These are phyloP conservation scores for Nebria brevicollis DNA, from an alignment of 2,888 invertebrate genomes.

Conservation along the genomic window DNA sequence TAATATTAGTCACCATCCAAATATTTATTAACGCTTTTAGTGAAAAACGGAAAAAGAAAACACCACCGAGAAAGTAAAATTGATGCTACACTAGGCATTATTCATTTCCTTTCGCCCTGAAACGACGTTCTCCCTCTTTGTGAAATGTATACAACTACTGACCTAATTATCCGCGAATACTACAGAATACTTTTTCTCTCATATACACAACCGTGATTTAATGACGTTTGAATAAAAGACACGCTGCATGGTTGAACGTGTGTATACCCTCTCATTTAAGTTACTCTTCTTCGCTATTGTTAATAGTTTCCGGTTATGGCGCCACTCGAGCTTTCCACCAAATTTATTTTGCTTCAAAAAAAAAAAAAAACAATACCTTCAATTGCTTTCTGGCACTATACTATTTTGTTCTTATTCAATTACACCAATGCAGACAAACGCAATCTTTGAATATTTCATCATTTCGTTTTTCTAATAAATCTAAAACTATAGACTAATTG, in stretches of 20 bases:
- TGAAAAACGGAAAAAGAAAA: conserved; percentile 31
- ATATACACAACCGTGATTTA: conserved; percentile 40
- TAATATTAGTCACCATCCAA: conserved; percentile 30
- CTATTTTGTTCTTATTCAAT: background rate
- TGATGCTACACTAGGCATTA: conserved; percentile 19
- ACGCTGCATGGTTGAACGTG: conserved; percentile 9
- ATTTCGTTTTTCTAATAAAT: too few relatives aligned
- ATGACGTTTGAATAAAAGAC: conserved; percentile 25
- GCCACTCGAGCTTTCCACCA: conserved; percentile 31
- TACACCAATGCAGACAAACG: too few relatives aligned
- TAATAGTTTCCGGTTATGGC: conserved; percentile 48
- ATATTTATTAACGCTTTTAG: conserved; percentile 45
- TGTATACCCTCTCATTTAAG: conserved; percentile 21
- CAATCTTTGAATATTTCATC: too few relatives aligned
- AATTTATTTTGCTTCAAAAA: background rate
- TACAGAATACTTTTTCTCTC: conserved; percentile 37
- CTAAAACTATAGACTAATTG: background rate
- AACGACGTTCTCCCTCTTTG: background rate
- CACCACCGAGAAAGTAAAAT: conserved; percentile 33
- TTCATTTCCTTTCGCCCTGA: conserved; percentile 25
- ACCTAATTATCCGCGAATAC: conserved; percentile 34
- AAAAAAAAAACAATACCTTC: background rate
- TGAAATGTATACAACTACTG: conserved; percentile 22
- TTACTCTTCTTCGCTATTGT: conserved; percentile 39
- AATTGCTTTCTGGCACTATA: background rate